Evolutionary conservation across 2,888 invertebrate species (phyloP).

Genomic region (Standfussiana lucernea): DNA sequence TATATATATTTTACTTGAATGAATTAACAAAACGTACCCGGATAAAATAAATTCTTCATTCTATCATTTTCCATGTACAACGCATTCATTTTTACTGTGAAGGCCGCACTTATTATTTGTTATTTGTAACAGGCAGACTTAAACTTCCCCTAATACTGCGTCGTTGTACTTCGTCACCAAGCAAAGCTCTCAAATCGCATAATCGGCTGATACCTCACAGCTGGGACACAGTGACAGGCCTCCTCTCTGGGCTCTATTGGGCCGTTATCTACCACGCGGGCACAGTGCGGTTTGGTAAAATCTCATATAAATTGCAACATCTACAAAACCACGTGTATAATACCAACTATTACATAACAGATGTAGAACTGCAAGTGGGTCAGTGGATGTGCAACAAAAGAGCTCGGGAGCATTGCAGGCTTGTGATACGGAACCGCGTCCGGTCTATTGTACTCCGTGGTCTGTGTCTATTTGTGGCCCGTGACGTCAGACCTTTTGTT

Average conservation of each 20-base stretch:
- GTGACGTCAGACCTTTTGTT: conserved; percentile 54
- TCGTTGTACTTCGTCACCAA: background rate
- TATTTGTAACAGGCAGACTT: background rate
- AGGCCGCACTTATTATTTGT: background rate
- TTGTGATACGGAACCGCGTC: conserved; percentile 58
- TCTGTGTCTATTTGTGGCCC: conserved; percentile 56
- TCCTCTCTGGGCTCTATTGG: background rate
- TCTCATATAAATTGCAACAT: background rate
- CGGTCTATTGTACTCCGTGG: conserved; percentile 51
- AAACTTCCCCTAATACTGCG: background rate
- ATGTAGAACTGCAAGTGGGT: conserved; percentile 56
- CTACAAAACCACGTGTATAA: conserved; percentile 7
- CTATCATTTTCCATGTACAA: background rate
- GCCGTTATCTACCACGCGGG: background rate
- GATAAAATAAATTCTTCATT: background rate
- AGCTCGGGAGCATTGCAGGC: conserved; percentile 34
- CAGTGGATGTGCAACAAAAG: conserved; percentile 63
- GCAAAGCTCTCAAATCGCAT: background rate
- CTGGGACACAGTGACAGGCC: background rate
- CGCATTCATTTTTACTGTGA: background rate
- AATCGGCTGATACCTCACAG: background rate
- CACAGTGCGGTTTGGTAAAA: background rate
- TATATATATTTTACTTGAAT: background rate
- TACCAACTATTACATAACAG: conserved; percentile 23
- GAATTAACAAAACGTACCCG: background rate